Evolutionary conservation across 2,113 vertebrate genomes (phyloP).

Genomic region (Toxotes jaculatrix): DNA sequence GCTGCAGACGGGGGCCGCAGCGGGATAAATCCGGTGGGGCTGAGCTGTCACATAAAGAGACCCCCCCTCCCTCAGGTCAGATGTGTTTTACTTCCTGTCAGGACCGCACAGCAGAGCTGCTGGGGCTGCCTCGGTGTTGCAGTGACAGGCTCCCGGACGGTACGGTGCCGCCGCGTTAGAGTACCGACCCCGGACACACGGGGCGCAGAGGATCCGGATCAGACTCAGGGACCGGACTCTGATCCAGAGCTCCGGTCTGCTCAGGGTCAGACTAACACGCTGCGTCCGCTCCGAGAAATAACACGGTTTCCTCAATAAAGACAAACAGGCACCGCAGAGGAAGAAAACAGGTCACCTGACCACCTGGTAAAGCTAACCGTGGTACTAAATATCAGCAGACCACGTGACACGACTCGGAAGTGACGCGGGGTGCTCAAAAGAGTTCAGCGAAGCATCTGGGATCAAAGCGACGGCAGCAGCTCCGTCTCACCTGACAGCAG

Average conservation of each 20-base stretch:
- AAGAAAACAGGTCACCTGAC: not conserved
- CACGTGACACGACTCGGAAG: slow-evolving; percentile 79
- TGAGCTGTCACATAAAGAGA: rapidly evolving
- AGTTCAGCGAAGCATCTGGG: slow-evolving; percentile 77
- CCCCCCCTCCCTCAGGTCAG: rapidly evolving
- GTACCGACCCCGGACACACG: not conserved
- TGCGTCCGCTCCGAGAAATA: not conserved
- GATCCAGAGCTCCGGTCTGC: too few relatives aligned
- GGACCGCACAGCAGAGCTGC: slow-evolving; percentile 50
- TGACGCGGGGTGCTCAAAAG: slow-evolving; percentile 80
- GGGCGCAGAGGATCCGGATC: not conserved
- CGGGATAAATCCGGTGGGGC: rapidly evolving
- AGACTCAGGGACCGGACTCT: not conserved
- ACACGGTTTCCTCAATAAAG: not conserved
- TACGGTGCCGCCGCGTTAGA: not conserved
- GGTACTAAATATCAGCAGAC: not conserved
- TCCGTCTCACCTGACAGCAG: slow-evolving; percentile 39
- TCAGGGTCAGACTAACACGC: too few relatives aligned
- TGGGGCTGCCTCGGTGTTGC: slow-evolving; percentile 29
- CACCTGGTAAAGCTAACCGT: not conserved
- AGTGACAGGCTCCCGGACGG: not conserved
- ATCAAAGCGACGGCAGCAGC: slow-evolving; percentile 73
- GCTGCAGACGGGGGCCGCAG: rapidly evolving
- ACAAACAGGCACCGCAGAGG: not conserved
- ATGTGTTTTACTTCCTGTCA: slow-evolving; percentile 47